Evolutionary conservation across 1,140 invertebrate species (phyloP), one percentile per base, ranked within the genome.

Genomic region (Idris sp.): DNA sequence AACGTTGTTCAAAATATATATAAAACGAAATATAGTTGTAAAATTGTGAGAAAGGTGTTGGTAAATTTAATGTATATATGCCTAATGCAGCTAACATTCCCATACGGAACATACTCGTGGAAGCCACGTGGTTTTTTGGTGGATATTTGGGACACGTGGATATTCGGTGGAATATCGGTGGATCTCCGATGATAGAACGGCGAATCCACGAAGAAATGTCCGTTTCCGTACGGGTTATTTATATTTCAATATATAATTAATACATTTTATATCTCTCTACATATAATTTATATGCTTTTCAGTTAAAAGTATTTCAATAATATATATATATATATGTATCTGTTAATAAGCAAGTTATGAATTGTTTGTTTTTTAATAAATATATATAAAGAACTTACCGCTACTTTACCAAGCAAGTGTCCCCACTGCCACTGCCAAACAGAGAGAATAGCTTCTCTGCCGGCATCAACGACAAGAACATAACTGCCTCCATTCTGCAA

Each of bases 351-450:
- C n/a, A n/a, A n/a, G n/a, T n/a, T n/a, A n/a, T n/a, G n/a, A n/a
- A n/a, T n/a, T n/a, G n/a, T n/a, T 33, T 8, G 16, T 14, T 49
- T 49, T 11, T 49, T 19, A 6, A 13, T 35, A 10, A 33, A 49
- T 8, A 31, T 48, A 19, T 18, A 10, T 2, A 46, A 28, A 51
- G 6, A 26, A 61, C 92, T 92, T 89, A 95, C 94, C 53, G 95
- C 94, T 31, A 96, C 94, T 92, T 95, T 96, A 56, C 94, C 94
- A 9, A 96, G 89, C 30, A 96, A 87, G 86, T 95, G 93, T 58
- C 93, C 94, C 94, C 93, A 95, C 81, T 95, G 93, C 94, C 94
- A 96, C 78, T 95, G 93, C 94, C 94, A 96, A 8, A 95, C 92
- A 0, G 94, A 95, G 4, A 96, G 88, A 64, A 96, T 95, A 77